Evolutionary conservation across 1,140 invertebrate species (phyloP).

Genomic region (Polyergus mexicanus): DNA sequence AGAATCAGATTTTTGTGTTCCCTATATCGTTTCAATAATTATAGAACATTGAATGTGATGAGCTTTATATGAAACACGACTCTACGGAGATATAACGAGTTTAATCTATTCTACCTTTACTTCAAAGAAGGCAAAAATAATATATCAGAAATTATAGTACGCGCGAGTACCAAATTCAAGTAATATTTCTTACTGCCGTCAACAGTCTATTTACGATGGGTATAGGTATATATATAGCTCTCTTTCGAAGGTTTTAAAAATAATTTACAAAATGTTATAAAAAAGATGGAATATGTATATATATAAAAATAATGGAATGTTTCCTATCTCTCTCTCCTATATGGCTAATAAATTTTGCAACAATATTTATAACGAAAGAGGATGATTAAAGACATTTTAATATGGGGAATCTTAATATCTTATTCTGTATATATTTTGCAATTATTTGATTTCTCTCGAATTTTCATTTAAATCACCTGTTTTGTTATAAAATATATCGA

Average conservation of each 20-base stretch:
- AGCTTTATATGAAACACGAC: constrained; percentile 80
- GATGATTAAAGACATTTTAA: constrained; percentile 27
- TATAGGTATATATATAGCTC: constrained; percentile 10
- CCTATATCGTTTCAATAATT: constrained; percentile 61
- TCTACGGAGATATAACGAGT: constrained; percentile 77
- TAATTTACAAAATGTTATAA: constrained; percentile 62
- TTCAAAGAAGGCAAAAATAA: constrained; percentile 72
- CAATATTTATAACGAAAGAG: constrained; percentile 49
- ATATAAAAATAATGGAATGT: constrained; percentile 63
- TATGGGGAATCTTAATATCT: not conserved
- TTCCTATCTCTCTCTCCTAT: constrained; percentile 15
- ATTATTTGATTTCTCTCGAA: constrained; percentile 34
- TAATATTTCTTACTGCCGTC: constrained; percentile 65
- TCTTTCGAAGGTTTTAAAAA: constrained; percentile 62
- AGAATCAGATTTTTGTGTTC: constrained; percentile 9
- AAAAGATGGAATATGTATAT: constrained; percentile 44
- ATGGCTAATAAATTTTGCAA: constrained; percentile 43
- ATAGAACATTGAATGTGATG: constrained; percentile 74
- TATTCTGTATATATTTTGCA: constrained; percentile 25
- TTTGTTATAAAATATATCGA: constrained; percentile 59
- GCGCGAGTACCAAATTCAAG: constrained; percentile 61
- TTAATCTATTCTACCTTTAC: constrained; percentile 77
- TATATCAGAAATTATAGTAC: constrained; percentile 43
- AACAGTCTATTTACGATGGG: constrained; percentile 47
- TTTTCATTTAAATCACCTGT: constrained; percentile 21